phyloP scores from a whole-genome alignment of 2,797 vertebrate species.

The Gymnoscopelus microlampas region DNA sequence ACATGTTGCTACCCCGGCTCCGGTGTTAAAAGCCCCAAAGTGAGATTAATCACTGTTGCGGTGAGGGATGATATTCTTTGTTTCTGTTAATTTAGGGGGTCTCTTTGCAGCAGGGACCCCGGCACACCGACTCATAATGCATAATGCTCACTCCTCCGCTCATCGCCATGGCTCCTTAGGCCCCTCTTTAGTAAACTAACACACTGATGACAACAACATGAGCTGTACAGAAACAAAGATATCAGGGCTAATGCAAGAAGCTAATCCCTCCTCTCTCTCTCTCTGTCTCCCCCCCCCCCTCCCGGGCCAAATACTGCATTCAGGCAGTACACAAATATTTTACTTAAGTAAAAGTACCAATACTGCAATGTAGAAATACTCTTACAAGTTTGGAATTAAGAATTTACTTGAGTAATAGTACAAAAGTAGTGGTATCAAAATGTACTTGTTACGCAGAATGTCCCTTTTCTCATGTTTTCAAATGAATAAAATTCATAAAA shows the following conservation, averaged over 20 bases:
- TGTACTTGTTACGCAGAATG: too few relatives aligned
- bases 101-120: slow-evolving; percentile 49
- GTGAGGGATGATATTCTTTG: slow-evolving; percentile 69
- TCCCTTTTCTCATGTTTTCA: too few relatives aligned
- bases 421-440: too few relatives aligned
- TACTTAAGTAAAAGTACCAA: too few relatives aligned
- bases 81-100: slow-evolving; percentile 68
- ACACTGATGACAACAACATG: slow-evolving; percentile 22
- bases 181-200: slow-evolving; percentile 36
- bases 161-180: slow-evolving; percentile 34
- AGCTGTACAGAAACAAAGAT: slow-evolving; percentile 39
- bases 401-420: too few relatives aligned
- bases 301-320: background rate
- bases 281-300: background rate
- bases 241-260: slow-evolving; percentile 31
- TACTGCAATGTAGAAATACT: too few relatives aligned
- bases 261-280: background rate
- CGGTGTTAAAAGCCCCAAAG: slow-evolving; percentile 63
- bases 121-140: slow-evolving; percentile 25
- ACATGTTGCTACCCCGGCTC: slow-evolving; percentile 53
- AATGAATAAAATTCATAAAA: too few relatives aligned
- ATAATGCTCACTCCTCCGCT: slow-evolving; percentile 33
- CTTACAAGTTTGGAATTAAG: too few relatives aligned
- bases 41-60: slow-evolving; percentile 74
- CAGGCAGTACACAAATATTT: too few relatives aligned